Evolutionary conservation across 2,113 vertebrate species (phyloP).

Genomic region (Rhinichthys klamathensis): DNA sequence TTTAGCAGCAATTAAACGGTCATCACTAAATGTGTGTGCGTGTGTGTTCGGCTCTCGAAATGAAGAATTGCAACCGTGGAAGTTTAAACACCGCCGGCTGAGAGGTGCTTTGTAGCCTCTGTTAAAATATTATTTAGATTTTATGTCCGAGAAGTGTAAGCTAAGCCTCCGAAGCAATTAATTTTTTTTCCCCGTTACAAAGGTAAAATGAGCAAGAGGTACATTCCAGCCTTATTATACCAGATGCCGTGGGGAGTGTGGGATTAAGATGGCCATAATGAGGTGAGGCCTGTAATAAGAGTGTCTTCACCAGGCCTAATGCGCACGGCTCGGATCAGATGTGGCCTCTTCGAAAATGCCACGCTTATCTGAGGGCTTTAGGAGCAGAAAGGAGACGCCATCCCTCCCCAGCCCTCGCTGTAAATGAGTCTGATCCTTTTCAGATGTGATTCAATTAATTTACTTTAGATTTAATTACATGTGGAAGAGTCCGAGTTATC

Average conservation of each 20-base stretch:
- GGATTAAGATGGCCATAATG: constrained; percentile 81
- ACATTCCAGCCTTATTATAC: constrained; percentile 76
- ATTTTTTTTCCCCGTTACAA: constrained; percentile 59
- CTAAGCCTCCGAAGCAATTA: constrained; percentile 72
- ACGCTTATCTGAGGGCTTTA: constrained; percentile 73
- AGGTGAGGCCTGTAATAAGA: constrained; percentile 81
- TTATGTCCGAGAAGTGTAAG: constrained; percentile 65
- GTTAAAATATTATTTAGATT: constrained; percentile 62
- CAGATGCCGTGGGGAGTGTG: constrained; percentile 71
- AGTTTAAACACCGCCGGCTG: constrained; percentile 34
- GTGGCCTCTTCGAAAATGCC: constrained; percentile 61
- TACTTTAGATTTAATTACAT: constrained; percentile 83
- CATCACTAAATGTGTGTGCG: constrained; percentile 27
- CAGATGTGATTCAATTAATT: constrained; percentile 83
- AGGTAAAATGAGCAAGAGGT: constrained; percentile 74
- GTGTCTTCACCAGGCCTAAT: constrained; percentile 73
- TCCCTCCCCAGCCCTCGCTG: constrained; percentile 64
- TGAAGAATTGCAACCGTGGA: neutral
- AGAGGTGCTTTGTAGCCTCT: constrained; percentile 31
- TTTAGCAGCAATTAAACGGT: constrained; percentile 42
- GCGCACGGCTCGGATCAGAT: constrained; percentile 57
- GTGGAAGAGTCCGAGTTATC: constrained; percentile 77
- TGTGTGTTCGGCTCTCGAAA: constrained; percentile 3
- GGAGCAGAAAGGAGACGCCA: constrained; percentile 68
- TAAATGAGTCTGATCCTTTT: constrained; percentile 81